Evolutionary conservation across 23 tunicate genomes (phyloP).

Genomic region (Styela clava): DNA sequence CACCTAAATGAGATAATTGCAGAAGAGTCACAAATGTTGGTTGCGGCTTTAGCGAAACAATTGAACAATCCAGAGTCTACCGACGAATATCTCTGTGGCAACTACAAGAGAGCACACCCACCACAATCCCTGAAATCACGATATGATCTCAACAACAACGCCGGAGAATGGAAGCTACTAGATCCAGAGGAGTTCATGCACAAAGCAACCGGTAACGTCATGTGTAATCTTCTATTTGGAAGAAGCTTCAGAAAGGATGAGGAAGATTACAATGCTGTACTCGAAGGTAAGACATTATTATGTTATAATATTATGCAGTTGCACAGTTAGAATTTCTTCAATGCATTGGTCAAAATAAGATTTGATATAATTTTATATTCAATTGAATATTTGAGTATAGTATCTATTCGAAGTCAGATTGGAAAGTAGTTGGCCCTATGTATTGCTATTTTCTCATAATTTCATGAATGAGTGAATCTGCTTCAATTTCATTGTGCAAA

Average conservation of each 20-base stretch:
- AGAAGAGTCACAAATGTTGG: background rate
- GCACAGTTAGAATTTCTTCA: no score
- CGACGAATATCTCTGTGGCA: background rate
- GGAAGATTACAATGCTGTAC: background rate
- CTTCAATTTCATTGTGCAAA: no score
- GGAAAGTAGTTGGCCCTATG: no score
- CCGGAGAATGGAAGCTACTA: background rate
- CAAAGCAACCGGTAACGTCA: conserved; percentile 13
- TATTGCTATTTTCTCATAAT: no score
- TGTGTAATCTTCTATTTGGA: conserved; percentile 17
- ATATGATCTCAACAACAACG: background rate
- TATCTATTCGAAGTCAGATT: no score
- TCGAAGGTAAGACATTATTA: background rate
- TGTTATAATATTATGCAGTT: no score
- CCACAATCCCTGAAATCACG: background rate
- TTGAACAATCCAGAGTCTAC: background rate
- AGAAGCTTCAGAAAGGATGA: conserved; percentile 7
- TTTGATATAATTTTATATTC: no score
- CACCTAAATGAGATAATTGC: background rate
- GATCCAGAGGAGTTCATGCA: conserved; percentile 1
- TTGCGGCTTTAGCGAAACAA: background rate
- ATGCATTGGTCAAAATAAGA: no score
- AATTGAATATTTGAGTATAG: no score
- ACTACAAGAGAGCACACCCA: background rate
- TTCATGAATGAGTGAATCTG: no score